Percentiles rank a stretch among this genome's conserved stretches.
phyloP scores from a whole-genome alignment of 2,888 invertebrate species.

The Tetranychus truncatus region DNA sequence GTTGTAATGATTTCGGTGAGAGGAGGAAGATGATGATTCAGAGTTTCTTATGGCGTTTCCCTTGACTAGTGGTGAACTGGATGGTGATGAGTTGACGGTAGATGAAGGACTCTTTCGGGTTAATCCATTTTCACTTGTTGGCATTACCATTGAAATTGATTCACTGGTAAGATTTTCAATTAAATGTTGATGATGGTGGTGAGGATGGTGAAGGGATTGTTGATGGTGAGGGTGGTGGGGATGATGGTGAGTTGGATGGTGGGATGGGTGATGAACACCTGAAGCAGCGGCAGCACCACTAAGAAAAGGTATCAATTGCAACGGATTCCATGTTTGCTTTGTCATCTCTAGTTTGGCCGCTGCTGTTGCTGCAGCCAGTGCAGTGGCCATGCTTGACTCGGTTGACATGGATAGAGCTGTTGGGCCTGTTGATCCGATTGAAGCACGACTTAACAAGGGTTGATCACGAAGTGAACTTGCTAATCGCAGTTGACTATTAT shows the following conservation, averaged over 20 bases:
- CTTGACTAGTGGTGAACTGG: background rate
- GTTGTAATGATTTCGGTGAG: background rate
- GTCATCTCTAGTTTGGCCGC: background rate
- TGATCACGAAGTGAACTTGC: background rate
- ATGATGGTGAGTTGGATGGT: background rate
- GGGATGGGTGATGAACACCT: background rate
- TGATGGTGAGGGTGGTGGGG: background rate
- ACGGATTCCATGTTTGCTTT: background rate
- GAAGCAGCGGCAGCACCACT: background rate
- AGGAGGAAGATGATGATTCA: conserved; percentile 7
- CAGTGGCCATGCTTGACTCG: background rate
- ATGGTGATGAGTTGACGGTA: background rate
- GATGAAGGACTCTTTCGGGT: background rate
- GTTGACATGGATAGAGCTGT: background rate
- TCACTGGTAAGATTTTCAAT: background rate
- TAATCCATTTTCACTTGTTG: background rate
- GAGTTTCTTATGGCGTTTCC: background rate
- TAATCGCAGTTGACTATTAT: background rate
- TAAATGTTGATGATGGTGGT: background rate
- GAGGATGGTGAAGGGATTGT: background rate
- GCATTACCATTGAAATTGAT: background rate
- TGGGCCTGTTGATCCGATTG: background rate
- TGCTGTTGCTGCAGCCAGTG: background rate
- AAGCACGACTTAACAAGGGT: background rate
- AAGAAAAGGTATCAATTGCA: conserved; percentile 7